Conservation (phyloP, 1,140 invertebrate genomes). For the Listronotus oregonensis region DNA sequence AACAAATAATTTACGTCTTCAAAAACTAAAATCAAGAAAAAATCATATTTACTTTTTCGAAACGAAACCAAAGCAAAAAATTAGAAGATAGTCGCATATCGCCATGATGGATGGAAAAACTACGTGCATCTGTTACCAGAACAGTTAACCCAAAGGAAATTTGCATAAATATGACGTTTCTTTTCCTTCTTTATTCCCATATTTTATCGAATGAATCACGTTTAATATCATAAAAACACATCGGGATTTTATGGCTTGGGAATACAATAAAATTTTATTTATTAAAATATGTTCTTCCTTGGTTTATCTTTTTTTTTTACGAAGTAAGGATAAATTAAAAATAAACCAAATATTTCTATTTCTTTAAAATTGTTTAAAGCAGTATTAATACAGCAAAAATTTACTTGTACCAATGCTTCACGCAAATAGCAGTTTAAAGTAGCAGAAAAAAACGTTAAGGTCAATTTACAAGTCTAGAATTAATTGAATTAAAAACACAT, state of each 20-base stretch:
- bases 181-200: constrained; percentile 14
- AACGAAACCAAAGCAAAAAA: constrained; percentile 22
- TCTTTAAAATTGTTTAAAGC: no score
- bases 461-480: no score
- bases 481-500: no score
- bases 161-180: constrained; percentile 34
- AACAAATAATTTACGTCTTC: no score
- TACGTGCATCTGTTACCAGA: constrained; percentile 36
- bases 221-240: constrained; percentile 36
- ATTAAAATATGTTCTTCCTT: constrained; percentile 26
- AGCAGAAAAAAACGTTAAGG: no score
- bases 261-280: constrained; percentile 36
- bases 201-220: constrained; percentile 36
- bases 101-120: constrained; percentile 30
- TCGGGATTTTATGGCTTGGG: constrained; percentile 26
- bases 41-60: constrained; percentile 24
- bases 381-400: no score
- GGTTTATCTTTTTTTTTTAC: constrained; percentile 17
- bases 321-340: constrained; percentile 9
- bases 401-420: no score
- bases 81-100: constrained; percentile 28
- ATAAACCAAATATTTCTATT: constrained; percentile 4
- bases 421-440: no score
- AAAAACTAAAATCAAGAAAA: neutral
- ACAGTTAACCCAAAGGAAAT: constrained; percentile 17